Conservation (phyloP, 2,888 invertebrate genomes). For the Holacanthella duospinosa region DNA sequence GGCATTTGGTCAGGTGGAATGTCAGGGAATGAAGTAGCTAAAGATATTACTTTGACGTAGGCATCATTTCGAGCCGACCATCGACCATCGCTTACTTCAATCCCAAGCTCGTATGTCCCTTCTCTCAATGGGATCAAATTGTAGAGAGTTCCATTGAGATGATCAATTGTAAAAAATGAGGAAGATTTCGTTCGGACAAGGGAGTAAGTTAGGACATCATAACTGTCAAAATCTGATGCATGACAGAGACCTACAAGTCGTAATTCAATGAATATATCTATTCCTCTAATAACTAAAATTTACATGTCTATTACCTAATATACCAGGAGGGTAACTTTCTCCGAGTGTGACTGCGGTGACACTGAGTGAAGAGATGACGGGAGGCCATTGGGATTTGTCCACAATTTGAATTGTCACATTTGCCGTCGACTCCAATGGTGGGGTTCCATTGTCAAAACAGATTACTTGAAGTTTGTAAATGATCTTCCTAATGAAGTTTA, state of each 20-base stretch:
- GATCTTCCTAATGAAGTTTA: constrained; percentile 31
- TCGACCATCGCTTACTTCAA: constrained; percentile 34
- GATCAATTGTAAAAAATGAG: constrained; percentile 57
- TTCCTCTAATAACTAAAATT: too few species aligned
- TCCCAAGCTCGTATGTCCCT: constrained; percentile 33
- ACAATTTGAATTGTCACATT: constrained; percentile 63
- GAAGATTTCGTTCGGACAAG: constrained; percentile 34
- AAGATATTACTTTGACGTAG: constrained; percentile 30
- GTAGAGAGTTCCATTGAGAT: constrained; percentile 65
- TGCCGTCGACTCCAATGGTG: constrained; percentile 76
- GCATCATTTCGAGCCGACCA: constrained; percentile 36
- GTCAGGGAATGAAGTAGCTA: constrained; percentile 34
- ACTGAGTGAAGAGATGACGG: constrained; percentile 74
- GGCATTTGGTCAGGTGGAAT: constrained; percentile 25
- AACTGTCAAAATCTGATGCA: constrained; percentile 84
- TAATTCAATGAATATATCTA: too few species aligned
- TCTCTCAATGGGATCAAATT: constrained; percentile 54
- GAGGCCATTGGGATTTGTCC: constrained; percentile 89
- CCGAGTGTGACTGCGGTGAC: constrained; percentile 48
- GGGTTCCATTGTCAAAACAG: constrained; percentile 87
- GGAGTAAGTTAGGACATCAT: constrained; percentile 66
- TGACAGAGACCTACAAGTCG: too few species aligned
- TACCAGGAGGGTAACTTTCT: constrained; percentile 33
- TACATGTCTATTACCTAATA: too few species aligned
- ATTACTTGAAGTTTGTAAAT: constrained; percentile 42